Evolutionary conservation across 2,888 invertebrate genomes (phyloP), one percentile per base, ranked within the genome.

Genomic region (Epirrita christyi): DNA sequence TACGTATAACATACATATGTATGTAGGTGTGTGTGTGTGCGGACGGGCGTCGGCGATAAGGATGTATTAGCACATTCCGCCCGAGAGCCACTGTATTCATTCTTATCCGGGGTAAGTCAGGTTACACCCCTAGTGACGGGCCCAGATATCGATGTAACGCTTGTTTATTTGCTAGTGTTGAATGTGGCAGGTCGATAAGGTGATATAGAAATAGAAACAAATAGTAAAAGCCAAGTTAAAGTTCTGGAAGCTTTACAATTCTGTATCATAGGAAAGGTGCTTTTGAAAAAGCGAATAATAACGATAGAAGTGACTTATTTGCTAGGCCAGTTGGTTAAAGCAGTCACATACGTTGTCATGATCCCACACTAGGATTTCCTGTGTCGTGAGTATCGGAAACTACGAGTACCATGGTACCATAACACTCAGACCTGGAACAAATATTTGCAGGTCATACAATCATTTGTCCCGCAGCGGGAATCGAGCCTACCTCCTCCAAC

Each of bases 61-160:
- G 88, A 89, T 85, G 89, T 91, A 91, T 90, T 91, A 91, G 90
- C 90, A 88, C 90, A 88, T 89, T 88, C 86, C 86, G 83, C 77
- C 77, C 76, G 80, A 83, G 81, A 84, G 85, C 86, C 83, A 88
- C 86, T 89, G 88, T 91, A 88, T 89, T 88, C 88, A 87, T 88
- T 89, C 88, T 89, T 89, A 88, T 89, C 90, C 89, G 87, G 86
- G 80, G 80, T 85, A 85, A 86, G 87, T 83, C 90, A 91, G 90
- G 89, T 89, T 89, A 89, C 88, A 87, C 86, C 86, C 86, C 83
- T 86, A 91, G 90, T 84, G 89, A 83, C 77, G 64, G 29, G 48
- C 46, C 28, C 50, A 29, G 59, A 55, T 63, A 63, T 63, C 68
- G 64, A 68, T 66, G 61, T 58, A 47, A 56, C 45, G 42, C 59